Evolutionary conservation across 2,797 vertebrate genomes (phyloP).

Genomic region (Pelobates cultripes): DNA sequence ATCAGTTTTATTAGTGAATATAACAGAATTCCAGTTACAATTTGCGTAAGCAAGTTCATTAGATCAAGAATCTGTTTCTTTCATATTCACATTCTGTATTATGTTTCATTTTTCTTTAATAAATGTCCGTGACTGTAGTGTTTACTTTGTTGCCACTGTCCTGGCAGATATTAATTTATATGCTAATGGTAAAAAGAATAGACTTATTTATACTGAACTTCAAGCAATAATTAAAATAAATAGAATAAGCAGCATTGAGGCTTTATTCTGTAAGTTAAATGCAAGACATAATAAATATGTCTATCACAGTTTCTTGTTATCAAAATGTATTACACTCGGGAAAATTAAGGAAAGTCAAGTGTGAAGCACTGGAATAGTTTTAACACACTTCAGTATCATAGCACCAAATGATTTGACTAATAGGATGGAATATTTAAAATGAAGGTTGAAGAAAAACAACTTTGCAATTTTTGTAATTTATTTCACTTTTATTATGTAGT

Average conservation of each 20-base stretch:
- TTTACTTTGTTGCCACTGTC: constrained; percentile 11
- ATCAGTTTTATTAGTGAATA: too few species aligned
- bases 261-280: background rate
- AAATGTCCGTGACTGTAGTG: constrained; percentile 4
- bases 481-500: too few species aligned
- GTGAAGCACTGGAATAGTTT: background rate
- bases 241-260: background rate
- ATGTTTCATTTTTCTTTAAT: constrained; percentile 8
- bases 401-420: background rate
- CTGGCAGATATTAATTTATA: constrained; percentile 18
- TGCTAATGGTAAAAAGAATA: background rate
- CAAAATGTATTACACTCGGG: background rate
- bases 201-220: constrained; percentile 1
- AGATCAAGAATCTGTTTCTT: background rate
- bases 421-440: background rate
- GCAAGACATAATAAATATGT: background rate
- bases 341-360: background rate
- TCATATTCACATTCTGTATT: background rate
- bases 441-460: background rate
- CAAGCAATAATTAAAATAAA: constrained; percentile 1
- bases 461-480: too few species aligned
- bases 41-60: background rate
- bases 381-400: background rate
- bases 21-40: background rate
- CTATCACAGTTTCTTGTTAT: background rate